Percentiles rank a stretch among this genome's conserved stretches.
These are phyloP conservation scores for Gymnothorax javanicus DNA, from an alignment of 2,797 vertebrate genomes.

Conservation along the genomic window DNA sequence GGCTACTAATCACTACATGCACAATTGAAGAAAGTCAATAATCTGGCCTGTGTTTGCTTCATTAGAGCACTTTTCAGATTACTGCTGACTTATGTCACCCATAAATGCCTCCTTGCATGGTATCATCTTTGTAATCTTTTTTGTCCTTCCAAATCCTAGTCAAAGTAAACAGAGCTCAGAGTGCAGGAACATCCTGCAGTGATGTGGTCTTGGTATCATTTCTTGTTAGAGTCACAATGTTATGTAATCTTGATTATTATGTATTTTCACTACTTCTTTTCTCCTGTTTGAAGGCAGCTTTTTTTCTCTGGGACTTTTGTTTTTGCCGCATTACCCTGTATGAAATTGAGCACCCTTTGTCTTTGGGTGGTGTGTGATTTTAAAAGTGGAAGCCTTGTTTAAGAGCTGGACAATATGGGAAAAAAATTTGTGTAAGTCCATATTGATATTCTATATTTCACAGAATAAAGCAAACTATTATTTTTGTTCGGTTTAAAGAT, in stretches of 20 bases:
- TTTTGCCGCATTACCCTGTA: slow-evolving; percentile 4
- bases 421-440: not conserved
- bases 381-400: not conserved
- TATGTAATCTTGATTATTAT: slow-evolving; percentile 13
- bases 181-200: not conserved
- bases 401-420: not conserved
- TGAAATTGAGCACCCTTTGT: not conserved
- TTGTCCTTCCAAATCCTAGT: not conserved
- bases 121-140: slow-evolving; percentile 7
- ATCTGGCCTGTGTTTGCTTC: not conserved
- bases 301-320: not conserved
- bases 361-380: not conserved
- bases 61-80: not conserved
- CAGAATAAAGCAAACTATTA: too few species aligned
- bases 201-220: slow-evolving; percentile 4
- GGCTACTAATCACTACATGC: slow-evolving; percentile 2
- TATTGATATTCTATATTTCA: too few species aligned
- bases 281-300: not conserved
- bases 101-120: not conserved
- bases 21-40: not conserved
- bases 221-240: slow-evolving; percentile 12
- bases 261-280: not conserved
- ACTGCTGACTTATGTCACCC: not conserved
- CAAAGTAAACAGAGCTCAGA: not conserved
- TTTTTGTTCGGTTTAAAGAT: too few species aligned